Base-by-base conservation (phyloP, 2,888 invertebrate genomes). In the Lycia hirtaria region DNA sequence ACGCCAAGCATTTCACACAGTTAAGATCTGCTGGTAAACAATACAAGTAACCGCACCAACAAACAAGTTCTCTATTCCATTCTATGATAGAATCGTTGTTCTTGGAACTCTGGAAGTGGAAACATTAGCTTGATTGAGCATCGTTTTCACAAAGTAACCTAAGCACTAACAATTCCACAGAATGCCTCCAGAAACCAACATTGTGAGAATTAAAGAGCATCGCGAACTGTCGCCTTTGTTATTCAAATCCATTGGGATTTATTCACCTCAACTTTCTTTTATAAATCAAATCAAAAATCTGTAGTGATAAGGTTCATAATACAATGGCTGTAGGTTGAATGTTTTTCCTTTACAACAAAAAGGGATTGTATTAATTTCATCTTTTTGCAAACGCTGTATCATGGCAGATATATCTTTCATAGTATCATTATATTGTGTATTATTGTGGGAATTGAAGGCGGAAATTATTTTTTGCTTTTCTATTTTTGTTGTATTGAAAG, bases 321-420 rank as follows among this genome's bases (percentile, higher is more conserved):
- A 15, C 20, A 24, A 24, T 3, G 19, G 20, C 33, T 4, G 20
- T 7, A 0, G 6, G 22, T 6, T 10, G 40, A 50, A 40, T 45
- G 38, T 60, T 64, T 61, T 62, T 49, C 65, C 64, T 68, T 69
- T 64, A 62, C 61, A 59, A 62, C 62, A 56, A 54, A 63, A 56
- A 59, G 32, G 65, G 65, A 68, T 69, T 71, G 69, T 69, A 69
- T 71, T 71, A 70, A 70, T 69, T 71, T 69, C 69, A 69, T 70
- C 64, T 68, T 69, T 70, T 64, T 69, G 65, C 62, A 61, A 62
- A 64, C 57, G 62, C 53, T 44, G 58, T 53, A 54, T 63, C 63
- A 63, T 58, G 50, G 60, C 32, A 33, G 58, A 56, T 50, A 58
- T 58, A 53, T 58, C 30, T 48, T 50, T 40, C 37, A 41, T 52